A percentile compares a stretch with the other conserved stretches of the same genome.
Evolutionary conservation across 2,797 vertebrate species (phyloP).

Genomic region (Melanotaenia boesemani): DNA sequence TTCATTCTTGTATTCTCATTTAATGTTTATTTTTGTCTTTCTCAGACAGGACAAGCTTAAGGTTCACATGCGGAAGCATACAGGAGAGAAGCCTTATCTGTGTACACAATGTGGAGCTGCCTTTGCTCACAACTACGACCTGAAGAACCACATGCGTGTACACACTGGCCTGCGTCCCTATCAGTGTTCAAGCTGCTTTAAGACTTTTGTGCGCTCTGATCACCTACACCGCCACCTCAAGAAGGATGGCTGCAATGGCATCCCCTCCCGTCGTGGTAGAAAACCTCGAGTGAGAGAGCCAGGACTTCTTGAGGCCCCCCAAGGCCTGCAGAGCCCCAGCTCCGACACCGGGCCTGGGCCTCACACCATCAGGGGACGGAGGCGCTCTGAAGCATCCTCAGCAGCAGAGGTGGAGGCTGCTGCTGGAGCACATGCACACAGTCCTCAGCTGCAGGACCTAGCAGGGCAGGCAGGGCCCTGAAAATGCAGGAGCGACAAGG

Average conservation of each 20-base stretch:
- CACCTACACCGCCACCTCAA: conserved; percentile 99
- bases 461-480: conserved; percentile 73
- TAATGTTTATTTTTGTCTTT: conserved; percentile 50
- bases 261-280: conserved; percentile 92
- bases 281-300: conserved; percentile 90
- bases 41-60: conserved; percentile 99
- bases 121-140: conserved; percentile 99
- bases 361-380: conserved; percentile 78
- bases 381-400: conserved; percentile 69
- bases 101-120: conserved; percentile 97
- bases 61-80: conserved; percentile 99
- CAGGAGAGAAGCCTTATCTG: conserved; percentile 98
- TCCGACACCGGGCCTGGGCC: conserved; percentile 65
- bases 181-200: conserved; percentile 98
- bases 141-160: conserved; percentile 99
- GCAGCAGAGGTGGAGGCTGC: conserved; percentile 55
- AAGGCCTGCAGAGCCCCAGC: conserved; percentile 63
- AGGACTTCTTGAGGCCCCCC: conserved; percentile 73
- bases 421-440: conserved; percentile 72
- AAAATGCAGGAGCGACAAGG: conserved; percentile 63
- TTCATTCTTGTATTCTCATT: conserved; percentile 31
- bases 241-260: conserved; percentile 97
- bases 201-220: conserved; percentile 98
- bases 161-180: conserved; percentile 98
- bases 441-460: conserved; percentile 76